Evolutionary conservation across 2,888 invertebrate genomes (phyloP).

Genomic region (Synergus laeviventris): DNA sequence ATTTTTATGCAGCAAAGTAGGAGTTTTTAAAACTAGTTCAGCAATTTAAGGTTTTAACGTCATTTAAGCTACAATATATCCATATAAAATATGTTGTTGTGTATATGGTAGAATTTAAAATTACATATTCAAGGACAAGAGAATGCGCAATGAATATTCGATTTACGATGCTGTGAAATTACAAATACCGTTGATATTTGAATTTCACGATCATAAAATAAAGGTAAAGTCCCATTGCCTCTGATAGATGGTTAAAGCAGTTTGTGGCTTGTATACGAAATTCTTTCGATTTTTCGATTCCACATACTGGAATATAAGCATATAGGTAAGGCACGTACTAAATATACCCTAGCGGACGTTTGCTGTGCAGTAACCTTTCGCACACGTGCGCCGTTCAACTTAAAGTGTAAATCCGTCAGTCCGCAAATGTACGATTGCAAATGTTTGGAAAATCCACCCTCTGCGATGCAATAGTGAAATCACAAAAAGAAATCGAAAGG

Average conservation of each 20-base stretch:
- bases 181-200: not conserved
- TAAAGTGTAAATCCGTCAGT: constrained; percentile 31
- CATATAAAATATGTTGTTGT: no score
- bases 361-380: constrained; percentile 26
- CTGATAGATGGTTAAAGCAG: not conserved
- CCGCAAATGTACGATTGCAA: constrained; percentile 16
- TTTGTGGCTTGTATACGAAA: constrained; percentile 4
- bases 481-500: constrained; percentile 15
- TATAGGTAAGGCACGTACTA: constrained; percentile 13
- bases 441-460: constrained; percentile 17
- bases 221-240: not conserved
- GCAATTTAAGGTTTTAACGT: no score
- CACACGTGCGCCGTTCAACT: constrained; percentile 6
- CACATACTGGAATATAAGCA: not conserved
- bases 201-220: not conserved
- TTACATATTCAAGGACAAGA: not conserved
- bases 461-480: constrained; percentile 22
- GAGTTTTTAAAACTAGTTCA: no score
- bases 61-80: no score
- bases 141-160: not conserved
- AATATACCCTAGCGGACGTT: constrained; percentile 20
- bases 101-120: no score
- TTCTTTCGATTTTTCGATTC: constrained; percentile 1
- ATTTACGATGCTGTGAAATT: not conserved
- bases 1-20: no score